Percentiles rank a stretch among this genome's conserved stretches.
Conservation (phyloP, 1,140 invertebrate species). For the Zophobas atratus region DNA sequence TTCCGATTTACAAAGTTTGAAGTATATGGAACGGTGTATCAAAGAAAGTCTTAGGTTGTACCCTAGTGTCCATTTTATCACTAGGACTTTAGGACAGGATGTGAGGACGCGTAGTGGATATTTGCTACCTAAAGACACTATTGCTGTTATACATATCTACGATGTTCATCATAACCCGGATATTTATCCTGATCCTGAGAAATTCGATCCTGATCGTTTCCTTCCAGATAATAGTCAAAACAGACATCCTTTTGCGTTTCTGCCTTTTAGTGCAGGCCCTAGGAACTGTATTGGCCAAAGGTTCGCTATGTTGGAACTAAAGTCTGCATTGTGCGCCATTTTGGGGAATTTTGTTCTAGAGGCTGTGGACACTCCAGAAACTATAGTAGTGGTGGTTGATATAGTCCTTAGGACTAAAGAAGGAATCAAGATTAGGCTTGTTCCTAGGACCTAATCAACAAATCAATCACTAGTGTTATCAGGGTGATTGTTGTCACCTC, state of each 20-base stretch:
- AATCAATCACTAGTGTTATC: neutral
- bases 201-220: no score
- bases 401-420: constrained; percentile 1
- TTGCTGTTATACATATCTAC: constrained; percentile 34
- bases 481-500: no score
- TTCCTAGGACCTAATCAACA: neutral
- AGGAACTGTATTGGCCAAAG: no score
- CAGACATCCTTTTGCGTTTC: constrained; percentile 71
- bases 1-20: constrained; percentile 75
- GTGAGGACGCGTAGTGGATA: constrained; percentile 59
- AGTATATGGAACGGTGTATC: constrained; percentile 76
- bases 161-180: constrained; percentile 44
- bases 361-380: constrained; percentile 56
- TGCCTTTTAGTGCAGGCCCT: constrained; percentile 59
- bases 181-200: constrained; percentile 76
- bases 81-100: constrained; percentile 70
- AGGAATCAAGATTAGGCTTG: constrained; percentile 1
- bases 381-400: constrained; percentile 18
- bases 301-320: constrained; percentile 74
- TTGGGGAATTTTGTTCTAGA: constrained; percentile 75
- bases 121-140: constrained; percentile 43
- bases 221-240: constrained; percentile 29
- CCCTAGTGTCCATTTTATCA: constrained; percentile 79
- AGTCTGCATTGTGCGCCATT: constrained; percentile 77
- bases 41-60: constrained; percentile 76